Conservation (phyloP, 2,888 invertebrate species). For the Bellardia pandia region DNA sequence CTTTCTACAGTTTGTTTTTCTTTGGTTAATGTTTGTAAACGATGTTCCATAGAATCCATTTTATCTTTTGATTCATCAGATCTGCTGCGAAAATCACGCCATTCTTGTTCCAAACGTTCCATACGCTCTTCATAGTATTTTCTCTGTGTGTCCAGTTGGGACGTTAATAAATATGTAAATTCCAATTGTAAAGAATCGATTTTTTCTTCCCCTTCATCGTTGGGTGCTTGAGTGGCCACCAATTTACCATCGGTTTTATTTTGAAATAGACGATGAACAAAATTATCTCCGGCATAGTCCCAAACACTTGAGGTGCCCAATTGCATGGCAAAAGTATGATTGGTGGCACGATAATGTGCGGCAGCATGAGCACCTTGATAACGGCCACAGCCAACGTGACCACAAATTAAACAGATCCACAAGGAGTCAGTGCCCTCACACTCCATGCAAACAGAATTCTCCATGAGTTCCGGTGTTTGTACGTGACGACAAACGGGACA, state of each 20-base stretch:
- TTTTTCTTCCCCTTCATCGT: constrained; percentile 90
- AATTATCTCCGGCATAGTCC: constrained; percentile 99
- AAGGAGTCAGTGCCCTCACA: constrained; percentile 90
- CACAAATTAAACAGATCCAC: constrained; percentile 99
- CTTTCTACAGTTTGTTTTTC: constrained; percentile 90
- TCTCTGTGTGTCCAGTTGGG: constrained; percentile 97
- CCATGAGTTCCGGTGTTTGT: constrained; percentile 86
- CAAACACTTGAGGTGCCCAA: constrained; percentile 98
- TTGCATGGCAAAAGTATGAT: constrained; percentile 98
- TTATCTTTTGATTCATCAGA: constrained; percentile 85
- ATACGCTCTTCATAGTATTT: constrained; percentile 95
- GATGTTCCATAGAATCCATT: constrained; percentile 84
- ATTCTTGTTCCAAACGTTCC: constrained; percentile 86
- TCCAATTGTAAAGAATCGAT: constrained; percentile 97
- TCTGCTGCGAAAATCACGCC: constrained; percentile 85
- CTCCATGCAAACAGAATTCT: constrained; percentile 86
- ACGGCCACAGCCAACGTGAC: constrained; percentile 98
- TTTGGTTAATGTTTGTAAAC: constrained; percentile 85
- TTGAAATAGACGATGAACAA: constrained; percentile 96
- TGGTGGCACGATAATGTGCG: constrained; percentile 96
- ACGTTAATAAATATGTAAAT: constrained; percentile 97
- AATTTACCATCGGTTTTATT: constrained; percentile 98
- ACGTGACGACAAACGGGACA: constrained; percentile 97
- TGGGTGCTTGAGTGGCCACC: constrained; percentile 90
- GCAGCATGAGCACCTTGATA: constrained; percentile 96